Evolutionary conservation across 2,888 invertebrate genomes (phyloP).

Genomic region (Chymomyza procnemis): DNA sequence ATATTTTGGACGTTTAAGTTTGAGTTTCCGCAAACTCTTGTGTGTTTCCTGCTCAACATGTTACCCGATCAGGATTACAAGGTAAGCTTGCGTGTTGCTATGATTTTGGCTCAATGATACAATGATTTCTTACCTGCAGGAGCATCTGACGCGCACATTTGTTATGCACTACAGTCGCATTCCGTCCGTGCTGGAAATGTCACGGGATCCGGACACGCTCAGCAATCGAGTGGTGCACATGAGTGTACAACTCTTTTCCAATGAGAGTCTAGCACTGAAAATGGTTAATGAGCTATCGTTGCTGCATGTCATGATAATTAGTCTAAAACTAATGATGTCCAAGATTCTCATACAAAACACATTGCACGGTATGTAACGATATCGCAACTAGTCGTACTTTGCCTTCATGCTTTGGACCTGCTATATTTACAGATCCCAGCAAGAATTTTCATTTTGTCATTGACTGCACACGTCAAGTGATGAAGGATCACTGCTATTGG

Average conservation of each 20-base stretch:
- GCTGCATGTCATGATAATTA: constrained; percentile 94
- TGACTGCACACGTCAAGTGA: constrained; percentile 92
- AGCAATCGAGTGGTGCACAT: constrained; percentile 98
- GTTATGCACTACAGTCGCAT: constrained; percentile 97
- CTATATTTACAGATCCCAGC: constrained; percentile 81
- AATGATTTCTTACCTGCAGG: constrained; percentile 81
- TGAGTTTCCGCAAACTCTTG: constrained; percentile 97
- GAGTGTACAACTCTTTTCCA: constrained; percentile 97
- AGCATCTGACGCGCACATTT: constrained; percentile 94
- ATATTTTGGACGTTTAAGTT: constrained; percentile 99
- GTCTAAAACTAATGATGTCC: constrained; percentile 94
- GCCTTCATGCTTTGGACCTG: neutral
- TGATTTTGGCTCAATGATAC: neutral
- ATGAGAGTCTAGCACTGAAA: constrained; percentile 91
- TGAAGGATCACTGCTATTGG: constrained; percentile 99
- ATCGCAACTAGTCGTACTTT: neutral
- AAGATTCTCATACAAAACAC: constrained; percentile 92
- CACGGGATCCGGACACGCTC: constrained; percentile 91
- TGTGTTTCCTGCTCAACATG: constrained; percentile 95
- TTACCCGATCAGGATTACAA: constrained; percentile 96
- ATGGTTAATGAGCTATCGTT: constrained; percentile 95
- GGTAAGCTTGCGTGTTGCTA: constrained; percentile 78
- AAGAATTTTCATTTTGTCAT: constrained; percentile 94
- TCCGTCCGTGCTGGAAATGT: constrained; percentile 91
- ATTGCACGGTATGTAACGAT: constrained; percentile 84